A percentile compares a stretch with the other conserved stretches of the same genome.
These are phyloP conservation scores for Podotricha telesiphe DNA, from an alignment of 2,888 invertebrate genomes.

Conservation along the genomic window DNA sequence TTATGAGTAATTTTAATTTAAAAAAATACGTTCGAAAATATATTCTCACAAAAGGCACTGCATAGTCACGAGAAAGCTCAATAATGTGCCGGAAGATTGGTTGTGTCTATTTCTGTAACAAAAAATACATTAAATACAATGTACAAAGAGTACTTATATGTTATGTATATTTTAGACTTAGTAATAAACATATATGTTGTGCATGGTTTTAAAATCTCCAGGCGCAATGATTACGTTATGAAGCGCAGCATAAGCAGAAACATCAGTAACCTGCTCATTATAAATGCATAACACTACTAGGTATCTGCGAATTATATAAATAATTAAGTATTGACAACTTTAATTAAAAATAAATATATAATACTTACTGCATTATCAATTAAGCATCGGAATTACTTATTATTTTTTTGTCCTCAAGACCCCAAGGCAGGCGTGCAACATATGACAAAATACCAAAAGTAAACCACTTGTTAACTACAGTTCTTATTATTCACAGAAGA, in stretches of 20 bases:
- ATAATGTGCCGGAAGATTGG: conserved; percentile 72
- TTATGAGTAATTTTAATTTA: conserved; percentile 57
- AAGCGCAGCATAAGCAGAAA: conserved; percentile 47
- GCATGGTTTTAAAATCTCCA: conserved; percentile 43
- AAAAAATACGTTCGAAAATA: conserved; percentile 58
- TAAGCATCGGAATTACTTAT: conserved; percentile 75
- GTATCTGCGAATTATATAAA: conserved; percentile 36
- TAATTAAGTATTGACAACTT: conserved; percentile 42
- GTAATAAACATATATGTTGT: conserved; percentile 33
- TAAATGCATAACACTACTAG: conserved; percentile 49
- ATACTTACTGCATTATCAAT: conserved; percentile 81
- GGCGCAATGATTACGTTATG: conserved; percentile 45
- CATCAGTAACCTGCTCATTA: conserved; percentile 63
- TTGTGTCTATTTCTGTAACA: conserved; percentile 80
- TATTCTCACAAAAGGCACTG: conserved; percentile 67
- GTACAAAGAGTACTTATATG: conserved; percentile 20
- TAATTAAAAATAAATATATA: conserved; percentile 53
- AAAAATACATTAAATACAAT: conserved; percentile 50
- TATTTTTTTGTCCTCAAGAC: conserved; percentile 80
- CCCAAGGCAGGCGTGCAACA: conserved; percentile 82
- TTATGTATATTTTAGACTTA: conserved; percentile 29
- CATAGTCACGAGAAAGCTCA: conserved; percentile 73
- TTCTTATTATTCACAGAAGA: conserved; percentile 55
- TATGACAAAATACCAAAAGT: conserved; percentile 76
- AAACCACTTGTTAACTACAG: conserved; percentile 58